Base-by-base conservation (phyloP, 2,888 invertebrate species). In the Tipula helvola region DNA sequence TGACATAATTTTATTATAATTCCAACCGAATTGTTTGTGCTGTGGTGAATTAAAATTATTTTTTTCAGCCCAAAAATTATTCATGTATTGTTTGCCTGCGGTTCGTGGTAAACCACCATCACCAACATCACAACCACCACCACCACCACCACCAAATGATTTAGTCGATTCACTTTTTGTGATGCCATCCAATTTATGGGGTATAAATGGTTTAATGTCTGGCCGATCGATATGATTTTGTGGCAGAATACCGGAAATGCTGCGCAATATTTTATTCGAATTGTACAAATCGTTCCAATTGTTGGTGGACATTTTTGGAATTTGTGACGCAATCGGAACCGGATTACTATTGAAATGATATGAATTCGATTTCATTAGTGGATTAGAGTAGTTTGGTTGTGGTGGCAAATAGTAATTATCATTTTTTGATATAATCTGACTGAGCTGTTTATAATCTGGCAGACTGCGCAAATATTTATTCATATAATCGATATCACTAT, bases 401-500 rank as follows among this genome's bases (percentile, higher is more conserved):
- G 36, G 39, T 8, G n/a, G 47, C n/a, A 52, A 44, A 36, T 71
- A 36, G 8, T 10, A 71, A 83, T 18, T 71, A 86, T 71, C 47
- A 36, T 47, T 71, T 39, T 87, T 41, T 18, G 36, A 28, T 39
- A 86, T 52, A 52, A 52, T 52, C 57, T 91, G 90, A 88, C 92
- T 91, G 86, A 92, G 87, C 87, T 91, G 91, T 85, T 90, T 91
- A 87, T 92, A 92, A 87, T 92, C 92, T 86, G 92, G 92, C 87
- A 92, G 87, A 88, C 91, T 92, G 88, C 91, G 91, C n/a, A 92
- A 89, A 89, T 92, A 92, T 88, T 91, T 91, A 88, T 91, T 91
- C 92, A 92, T 92, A 90, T 91, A 92, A 88, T 92, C 92, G 71
- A 92, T 92, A 87, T 92, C 92, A 3, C 90, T 91, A 88, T 90